phyloP scores from a whole-genome alignment of 2,797 vertebrate genomes.

The Manis crassicaudata region DNA sequence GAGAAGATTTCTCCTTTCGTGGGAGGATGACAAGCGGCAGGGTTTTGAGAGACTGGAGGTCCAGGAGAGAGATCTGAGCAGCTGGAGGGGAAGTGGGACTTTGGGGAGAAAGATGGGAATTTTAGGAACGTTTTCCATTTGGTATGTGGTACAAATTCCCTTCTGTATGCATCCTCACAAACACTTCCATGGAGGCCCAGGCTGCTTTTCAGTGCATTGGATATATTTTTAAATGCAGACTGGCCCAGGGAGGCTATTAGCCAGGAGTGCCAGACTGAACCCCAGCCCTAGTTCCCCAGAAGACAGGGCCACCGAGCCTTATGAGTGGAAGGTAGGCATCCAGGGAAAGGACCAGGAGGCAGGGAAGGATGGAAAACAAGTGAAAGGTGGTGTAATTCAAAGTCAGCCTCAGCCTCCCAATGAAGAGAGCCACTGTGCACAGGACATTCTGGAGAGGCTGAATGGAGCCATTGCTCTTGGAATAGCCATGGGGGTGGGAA shows the following conservation, averaged over 20 bases:
- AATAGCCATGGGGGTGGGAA: not conserved
- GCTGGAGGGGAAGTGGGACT: not conserved
- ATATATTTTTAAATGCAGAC: not conserved
- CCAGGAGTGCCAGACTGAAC: accelerated
- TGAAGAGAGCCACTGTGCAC: not conserved
- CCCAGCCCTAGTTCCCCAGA: not conserved
- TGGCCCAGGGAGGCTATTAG: not conserved
- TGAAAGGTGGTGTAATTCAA: not conserved
- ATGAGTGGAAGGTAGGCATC: not conserved
- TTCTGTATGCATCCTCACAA: not conserved
- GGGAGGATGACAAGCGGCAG: not conserved
- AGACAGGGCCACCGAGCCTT: too few relatives aligned
- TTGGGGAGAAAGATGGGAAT: not conserved
- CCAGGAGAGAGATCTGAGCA: not conserved
- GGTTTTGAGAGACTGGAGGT: not conserved
- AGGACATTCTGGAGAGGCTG: not conserved
- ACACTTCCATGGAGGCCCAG: not conserved
- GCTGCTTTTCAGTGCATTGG: not conserved
- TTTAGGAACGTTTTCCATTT: not conserved
- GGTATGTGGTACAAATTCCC: not conserved
- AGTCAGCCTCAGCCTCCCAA: not conserved
- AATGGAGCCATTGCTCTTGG: not conserved
- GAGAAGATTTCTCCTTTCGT: not conserved
- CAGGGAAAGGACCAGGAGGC: not conserved
- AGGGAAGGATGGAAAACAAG: not conserved